Conservation (phyloP, 1,140 invertebrate species). For the Drosophila orena region DNA sequence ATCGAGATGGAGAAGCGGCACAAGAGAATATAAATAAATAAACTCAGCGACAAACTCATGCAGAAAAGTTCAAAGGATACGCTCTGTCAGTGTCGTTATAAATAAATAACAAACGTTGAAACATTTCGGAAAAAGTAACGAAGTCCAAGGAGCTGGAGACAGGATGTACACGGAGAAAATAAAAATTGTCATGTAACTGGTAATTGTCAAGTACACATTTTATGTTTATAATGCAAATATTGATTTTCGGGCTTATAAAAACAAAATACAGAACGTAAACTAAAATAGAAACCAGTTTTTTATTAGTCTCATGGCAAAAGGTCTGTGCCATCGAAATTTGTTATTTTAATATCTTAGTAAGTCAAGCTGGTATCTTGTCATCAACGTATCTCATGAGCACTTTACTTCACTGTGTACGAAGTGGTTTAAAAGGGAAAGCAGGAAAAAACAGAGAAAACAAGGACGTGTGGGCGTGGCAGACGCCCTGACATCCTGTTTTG, state of each 20-base stretch:
- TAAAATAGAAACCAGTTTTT: no score
- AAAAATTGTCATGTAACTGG: not conserved
- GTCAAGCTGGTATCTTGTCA: not conserved
- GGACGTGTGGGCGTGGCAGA: conserved; percentile 59
- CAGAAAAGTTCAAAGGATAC: conserved; percentile 80
- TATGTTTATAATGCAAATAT: not conserved
- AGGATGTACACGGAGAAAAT: conserved; percentile 35
- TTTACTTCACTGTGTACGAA: conserved; percentile 34
- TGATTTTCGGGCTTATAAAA: no score
- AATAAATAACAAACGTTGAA: conserved; percentile 82
- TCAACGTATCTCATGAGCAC: not conserved
- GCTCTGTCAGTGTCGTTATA: conserved; percentile 71
- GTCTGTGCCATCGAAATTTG: no score
- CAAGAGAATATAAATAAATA: conserved; percentile 51
- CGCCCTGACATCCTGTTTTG: conserved; percentile 40
- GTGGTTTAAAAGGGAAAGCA: conserved; percentile 51
- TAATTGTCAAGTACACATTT: not conserved
- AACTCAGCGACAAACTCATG: conserved; percentile 74
- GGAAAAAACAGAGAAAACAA: conserved; percentile 34
- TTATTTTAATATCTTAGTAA: no score
- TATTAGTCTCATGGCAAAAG: no score
- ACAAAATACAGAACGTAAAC: no score
- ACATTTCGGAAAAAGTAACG: conserved; percentile 34
- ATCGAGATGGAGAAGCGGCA: conserved; percentile 13
- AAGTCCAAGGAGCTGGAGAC: conserved; percentile 24